These are phyloP conservation scores for Nothoprocta perdicaria DNA, from an alignment of 2,113 vertebrate genomes.

Conservation along the genomic window DNA sequence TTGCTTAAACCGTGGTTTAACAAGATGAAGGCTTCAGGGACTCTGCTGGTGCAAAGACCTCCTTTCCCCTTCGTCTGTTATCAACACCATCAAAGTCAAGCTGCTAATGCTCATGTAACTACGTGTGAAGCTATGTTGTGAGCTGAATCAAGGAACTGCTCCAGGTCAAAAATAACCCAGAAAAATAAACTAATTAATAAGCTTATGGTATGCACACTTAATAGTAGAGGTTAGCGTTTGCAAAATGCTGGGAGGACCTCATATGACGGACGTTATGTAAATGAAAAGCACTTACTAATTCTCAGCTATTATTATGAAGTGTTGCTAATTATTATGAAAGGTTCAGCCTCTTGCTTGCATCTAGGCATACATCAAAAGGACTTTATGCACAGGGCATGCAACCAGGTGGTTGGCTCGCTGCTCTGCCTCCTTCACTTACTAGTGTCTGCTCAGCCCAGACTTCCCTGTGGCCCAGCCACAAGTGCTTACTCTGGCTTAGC, in stretches of 20 bases:
- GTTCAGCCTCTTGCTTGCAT: constrained; percentile 26
- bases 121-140: not conserved
- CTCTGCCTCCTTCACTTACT: not conserved
- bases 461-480: not conserved
- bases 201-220: not conserved
- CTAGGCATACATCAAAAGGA: constrained; percentile 1
- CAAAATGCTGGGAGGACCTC: not conserved
- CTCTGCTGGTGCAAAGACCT: not conserved
- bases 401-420: not conserved
- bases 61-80: not conserved
- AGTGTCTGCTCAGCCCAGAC: not conserved
- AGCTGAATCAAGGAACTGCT: not conserved
- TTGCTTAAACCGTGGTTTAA: constrained; percentile 19
- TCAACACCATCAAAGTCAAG: not conserved
- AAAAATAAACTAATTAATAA: constrained; percentile 42
- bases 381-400: not conserved
- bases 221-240: constrained; percentile 9
- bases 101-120: not conserved
- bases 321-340: constrained; percentile 39
- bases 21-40: not conserved
- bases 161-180: constrained; percentile 21
- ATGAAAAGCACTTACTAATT: constrained; percentile 11
- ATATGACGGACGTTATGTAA: not conserved
- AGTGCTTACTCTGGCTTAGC: constrained; percentile 1
- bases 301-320: not conserved